Evolutionary conservation across 2,888 invertebrate species (phyloP).

Genomic region (Microplitis manilae): DNA sequence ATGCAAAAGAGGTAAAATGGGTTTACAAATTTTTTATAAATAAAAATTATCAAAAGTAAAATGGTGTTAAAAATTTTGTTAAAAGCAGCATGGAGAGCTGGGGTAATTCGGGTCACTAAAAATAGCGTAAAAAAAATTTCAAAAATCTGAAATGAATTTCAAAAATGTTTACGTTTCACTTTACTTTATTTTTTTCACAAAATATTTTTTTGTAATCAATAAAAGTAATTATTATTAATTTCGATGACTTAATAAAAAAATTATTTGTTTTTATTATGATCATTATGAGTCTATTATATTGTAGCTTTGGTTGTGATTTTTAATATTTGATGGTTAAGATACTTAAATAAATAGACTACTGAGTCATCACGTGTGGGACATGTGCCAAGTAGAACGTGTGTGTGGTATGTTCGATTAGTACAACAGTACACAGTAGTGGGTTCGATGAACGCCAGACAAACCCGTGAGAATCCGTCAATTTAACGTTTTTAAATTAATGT

Average conservation of each 20-base stretch:
- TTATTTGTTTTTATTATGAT: not conserved
- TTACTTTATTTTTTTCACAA: conserved; percentile 12
- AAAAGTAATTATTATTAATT: too few species aligned
- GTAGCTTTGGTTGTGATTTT: not conserved
- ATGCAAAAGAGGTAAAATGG: too few species aligned
- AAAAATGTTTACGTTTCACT: not conserved
- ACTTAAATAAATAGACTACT: not conserved
- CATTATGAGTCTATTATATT: not conserved
- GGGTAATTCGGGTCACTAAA: too few species aligned
- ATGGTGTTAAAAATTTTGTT: too few species aligned
- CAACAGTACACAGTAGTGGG: conserved; percentile 11
- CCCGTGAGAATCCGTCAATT: not conserved
- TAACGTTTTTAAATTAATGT: not conserved
- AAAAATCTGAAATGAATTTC: too few species aligned
- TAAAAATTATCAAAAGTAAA: too few species aligned
- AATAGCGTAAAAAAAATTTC: too few species aligned
- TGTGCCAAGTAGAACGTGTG: conserved; percentile 30
- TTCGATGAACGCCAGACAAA: conserved; percentile 29
- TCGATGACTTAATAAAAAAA: too few species aligned
- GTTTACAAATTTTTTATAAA: too few species aligned
- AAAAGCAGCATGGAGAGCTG: too few species aligned
- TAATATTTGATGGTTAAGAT: not conserved
- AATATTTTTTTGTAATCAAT: too few species aligned
- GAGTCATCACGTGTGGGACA: conserved; percentile 21
- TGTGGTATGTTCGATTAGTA: conserved; percentile 21